phyloP scores from a whole-genome alignment of 2,797 vertebrate genomes.

The Chaunax sp. region DNA sequence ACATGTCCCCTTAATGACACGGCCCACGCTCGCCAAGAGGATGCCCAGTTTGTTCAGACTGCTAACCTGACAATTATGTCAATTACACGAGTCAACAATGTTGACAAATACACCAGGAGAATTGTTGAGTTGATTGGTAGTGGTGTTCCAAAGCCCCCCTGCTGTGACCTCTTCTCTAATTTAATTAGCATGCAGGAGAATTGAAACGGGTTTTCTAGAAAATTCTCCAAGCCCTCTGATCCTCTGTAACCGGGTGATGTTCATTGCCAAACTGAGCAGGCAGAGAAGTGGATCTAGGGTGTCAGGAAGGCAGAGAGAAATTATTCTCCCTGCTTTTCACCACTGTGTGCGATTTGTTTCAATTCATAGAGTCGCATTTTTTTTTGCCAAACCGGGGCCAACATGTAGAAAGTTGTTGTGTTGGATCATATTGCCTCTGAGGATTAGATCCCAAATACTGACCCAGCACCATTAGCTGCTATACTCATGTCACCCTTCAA shows the following conservation, averaged over 20 bases:
- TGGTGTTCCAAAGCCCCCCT: constrained; percentile 69
- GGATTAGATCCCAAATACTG: constrained; percentile 71
- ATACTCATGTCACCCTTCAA: constrained; percentile 74
- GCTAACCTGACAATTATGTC: constrained; percentile 83
- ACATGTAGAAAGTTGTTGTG: constrained; percentile 65
- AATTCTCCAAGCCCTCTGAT: constrained; percentile 69
- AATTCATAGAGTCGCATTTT: constrained; percentile 66
- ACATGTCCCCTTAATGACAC: constrained; percentile 82
- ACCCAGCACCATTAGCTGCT: constrained; percentile 62
- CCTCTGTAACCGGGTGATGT: constrained; percentile 59
- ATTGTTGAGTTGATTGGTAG: constrained; percentile 70
- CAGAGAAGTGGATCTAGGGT: constrained; percentile 65
- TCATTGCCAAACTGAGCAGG: constrained; percentile 65
- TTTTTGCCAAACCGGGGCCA: constrained; percentile 41
- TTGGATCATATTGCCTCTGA: constrained; percentile 63
- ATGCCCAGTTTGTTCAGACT: constrained; percentile 70
- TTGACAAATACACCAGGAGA: constrained; percentile 82
- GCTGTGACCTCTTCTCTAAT: constrained; percentile 78
- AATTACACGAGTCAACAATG: constrained; percentile 78
- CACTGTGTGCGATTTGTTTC: constrained; percentile 52
- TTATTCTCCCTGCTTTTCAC: constrained; percentile 44
- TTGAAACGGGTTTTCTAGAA: constrained; percentile 69
- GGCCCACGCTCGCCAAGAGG: constrained; percentile 69
- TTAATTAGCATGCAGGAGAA: constrained; percentile 77
- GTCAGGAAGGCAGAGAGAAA: constrained; percentile 52